phyloP scores from a whole-genome alignment of 2,888 invertebrate genomes.

The Galerucella pusilla region DNA sequence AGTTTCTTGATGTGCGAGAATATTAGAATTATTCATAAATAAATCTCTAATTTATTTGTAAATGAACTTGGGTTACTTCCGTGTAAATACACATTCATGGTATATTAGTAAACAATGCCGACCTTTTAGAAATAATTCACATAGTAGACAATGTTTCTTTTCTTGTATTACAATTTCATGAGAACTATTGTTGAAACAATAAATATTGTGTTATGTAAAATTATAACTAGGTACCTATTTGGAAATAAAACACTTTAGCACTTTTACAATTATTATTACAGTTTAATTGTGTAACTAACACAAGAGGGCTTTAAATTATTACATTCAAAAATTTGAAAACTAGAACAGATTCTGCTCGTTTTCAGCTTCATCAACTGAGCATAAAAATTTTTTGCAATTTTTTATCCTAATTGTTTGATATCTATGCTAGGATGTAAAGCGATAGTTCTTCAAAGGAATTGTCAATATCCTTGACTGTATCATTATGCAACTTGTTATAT shows the following conservation, averaged over 20 bases:
- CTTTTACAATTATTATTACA: neutral
- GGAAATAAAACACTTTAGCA: neutral
- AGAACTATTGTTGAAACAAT: slow-evolving; percentile 4
- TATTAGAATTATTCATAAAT: neutral
- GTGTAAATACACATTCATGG: neutral
- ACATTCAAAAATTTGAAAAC: neutral
- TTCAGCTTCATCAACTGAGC: neutral
- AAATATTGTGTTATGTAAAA: slow-evolving; percentile 4
- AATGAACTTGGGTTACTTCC: neutral
- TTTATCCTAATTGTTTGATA: no score
- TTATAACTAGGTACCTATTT: neutral
- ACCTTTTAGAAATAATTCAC: neutral
- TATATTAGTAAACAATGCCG: neutral
- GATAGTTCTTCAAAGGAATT: neutral
- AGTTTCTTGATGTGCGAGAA: neutral
- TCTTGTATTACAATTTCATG: neutral
- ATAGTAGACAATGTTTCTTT: neutral
- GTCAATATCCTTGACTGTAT: neutral
- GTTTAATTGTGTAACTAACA: neutral
- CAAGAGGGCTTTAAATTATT: neutral
- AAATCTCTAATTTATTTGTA: neutral
- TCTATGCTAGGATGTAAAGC: no score
- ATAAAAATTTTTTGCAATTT: no score
- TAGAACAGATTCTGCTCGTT: neutral
- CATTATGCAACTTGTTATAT: slow-evolving; percentile 22